A percentile compares a stretch with the other conserved stretches of the same genome.
phyloP scores from a whole-genome alignment of 2,113 vertebrate genomes.

The Panthera leo region DNA sequence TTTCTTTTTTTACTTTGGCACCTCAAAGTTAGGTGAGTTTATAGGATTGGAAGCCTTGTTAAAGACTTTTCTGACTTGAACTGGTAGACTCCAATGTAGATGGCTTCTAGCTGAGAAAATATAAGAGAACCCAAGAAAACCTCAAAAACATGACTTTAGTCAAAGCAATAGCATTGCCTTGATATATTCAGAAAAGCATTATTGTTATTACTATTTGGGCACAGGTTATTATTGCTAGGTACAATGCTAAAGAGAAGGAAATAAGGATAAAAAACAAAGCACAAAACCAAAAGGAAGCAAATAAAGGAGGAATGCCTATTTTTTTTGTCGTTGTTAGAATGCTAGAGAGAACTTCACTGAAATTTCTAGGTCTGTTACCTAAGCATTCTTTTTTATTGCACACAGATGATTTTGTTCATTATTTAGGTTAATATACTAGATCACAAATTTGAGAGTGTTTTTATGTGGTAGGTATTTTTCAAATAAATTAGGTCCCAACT shows the following conservation, averaged over 20 bases:
- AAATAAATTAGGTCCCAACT: neutral
- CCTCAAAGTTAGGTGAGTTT: neutral
- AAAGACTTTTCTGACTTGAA: neutral
- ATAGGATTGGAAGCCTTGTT: neutral
- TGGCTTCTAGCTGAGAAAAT: neutral
- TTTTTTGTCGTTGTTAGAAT: slow-evolving; percentile 4
- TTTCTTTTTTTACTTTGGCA: neutral
- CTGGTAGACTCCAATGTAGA: neutral
- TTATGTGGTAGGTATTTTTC: neutral
- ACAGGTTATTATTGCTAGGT: neutral
- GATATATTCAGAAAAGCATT: neutral
- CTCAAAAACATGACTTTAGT: neutral
- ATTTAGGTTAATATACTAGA: neutral
- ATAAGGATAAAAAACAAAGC: slow-evolving; percentile 6
- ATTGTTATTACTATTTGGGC: neutral
- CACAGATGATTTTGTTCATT: neutral
- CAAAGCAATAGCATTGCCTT: neutral
- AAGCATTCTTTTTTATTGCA: neutral
- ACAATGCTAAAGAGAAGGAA: neutral
- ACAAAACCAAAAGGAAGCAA: neutral
- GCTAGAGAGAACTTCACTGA: neutral
- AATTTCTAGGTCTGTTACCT: neutral
- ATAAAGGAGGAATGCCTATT: neutral
- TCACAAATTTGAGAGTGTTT: neutral
- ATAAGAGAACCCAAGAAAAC: neutral